These are phyloP conservation scores for Diglossa cyanea DNA, from an alignment of 2,797 vertebrate species.

Conservation along the genomic window DNA sequence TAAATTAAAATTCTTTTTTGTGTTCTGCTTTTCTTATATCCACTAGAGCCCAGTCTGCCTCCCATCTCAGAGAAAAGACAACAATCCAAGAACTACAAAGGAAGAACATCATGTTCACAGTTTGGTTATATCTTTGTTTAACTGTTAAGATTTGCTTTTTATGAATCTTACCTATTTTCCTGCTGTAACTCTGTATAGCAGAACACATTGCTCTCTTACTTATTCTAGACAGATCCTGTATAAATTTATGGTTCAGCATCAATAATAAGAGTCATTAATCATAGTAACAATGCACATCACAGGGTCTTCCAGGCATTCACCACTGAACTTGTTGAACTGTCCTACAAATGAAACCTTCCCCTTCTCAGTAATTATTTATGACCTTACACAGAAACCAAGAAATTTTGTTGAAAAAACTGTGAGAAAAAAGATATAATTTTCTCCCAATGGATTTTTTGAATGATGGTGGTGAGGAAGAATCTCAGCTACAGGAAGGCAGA, in stretches of 20 bases:
- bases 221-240: background rate
- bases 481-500: background rate
- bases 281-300: background rate
- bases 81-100: background rate
- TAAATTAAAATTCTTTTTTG: background rate
- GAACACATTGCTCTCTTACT: background rate
- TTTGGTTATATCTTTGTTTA: background rate
- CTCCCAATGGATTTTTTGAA: background rate
- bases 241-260: conserved; percentile 16
- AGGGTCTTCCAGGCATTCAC: background rate
- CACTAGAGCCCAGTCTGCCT: background rate
- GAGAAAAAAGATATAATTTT: background rate
- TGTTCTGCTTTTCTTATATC: background rate
- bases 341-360: background rate
- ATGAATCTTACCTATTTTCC: background rate
- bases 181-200: background rate
- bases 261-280: conserved; percentile 43
- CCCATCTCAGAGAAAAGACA: background rate
- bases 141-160: background rate
- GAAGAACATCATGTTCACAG: background rate
- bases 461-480: background rate
- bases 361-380: background rate
- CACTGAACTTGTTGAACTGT: background rate
- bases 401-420: background rate
- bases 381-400: background rate